Evolutionary conservation across 92 coral and sea anemone genomes (phyloP).

Genomic region (Zoanthus gigantus): DNA sequence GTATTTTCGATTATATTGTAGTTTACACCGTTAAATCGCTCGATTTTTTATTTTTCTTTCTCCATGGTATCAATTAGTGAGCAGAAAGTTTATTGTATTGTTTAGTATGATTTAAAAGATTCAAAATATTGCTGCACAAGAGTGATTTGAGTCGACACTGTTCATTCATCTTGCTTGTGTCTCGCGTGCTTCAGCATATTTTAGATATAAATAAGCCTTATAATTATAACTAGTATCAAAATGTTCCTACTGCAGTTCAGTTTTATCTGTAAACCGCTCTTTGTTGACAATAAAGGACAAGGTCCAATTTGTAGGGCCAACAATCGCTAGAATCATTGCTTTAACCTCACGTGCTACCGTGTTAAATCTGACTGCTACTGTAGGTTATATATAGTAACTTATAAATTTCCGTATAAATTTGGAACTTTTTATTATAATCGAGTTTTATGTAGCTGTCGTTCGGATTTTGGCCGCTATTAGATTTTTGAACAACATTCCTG

Average conservation of each 20-base stretch:
- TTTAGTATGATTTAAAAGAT: constrained; percentile 6
- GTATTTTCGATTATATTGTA: background rate
- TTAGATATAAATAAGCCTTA: background rate
- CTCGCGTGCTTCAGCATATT: background rate
- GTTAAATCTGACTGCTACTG: background rate
- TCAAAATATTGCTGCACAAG: background rate
- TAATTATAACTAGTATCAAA: background rate
- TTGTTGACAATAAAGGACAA: background rate
- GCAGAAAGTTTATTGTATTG: constrained; percentile 4
- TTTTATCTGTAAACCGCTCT: constrained; percentile 6
- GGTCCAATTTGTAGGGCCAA: constrained; percentile 13
- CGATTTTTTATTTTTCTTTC: background rate
- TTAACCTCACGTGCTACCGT: background rate
- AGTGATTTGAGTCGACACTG: constrained; percentile 19
- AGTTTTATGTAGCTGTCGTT: background rate
- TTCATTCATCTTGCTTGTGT: background rate
- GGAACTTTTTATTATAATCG: background rate
- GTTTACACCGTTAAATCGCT: constrained; percentile 22
- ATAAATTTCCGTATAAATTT: background rate
- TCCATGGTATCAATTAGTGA: constrained; percentile 12
- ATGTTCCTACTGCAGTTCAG: constrained; percentile 2
- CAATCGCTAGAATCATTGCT: constrained; percentile 8
- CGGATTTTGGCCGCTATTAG: background rate
- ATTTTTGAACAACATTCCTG: background rate
- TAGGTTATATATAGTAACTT: background rate